Evolutionary conservation across 2,888 invertebrate genomes (phyloP), one percentile per base, ranked within the genome.

Genomic region (Erebia aethiops): DNA sequence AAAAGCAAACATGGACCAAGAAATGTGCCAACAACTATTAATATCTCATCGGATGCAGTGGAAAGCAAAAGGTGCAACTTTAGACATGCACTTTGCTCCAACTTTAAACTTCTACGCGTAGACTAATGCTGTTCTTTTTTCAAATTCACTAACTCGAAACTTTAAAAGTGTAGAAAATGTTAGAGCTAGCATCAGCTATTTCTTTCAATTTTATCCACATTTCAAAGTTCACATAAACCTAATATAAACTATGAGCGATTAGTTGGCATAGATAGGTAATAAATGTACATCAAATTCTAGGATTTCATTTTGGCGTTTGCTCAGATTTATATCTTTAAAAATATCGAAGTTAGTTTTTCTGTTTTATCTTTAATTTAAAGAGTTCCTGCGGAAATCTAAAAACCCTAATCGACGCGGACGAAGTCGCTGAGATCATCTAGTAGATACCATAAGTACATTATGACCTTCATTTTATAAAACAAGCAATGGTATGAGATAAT

Each of bases 11-110:
- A 26, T 26, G 26, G 26, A 1, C 46, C 1, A 72, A 73, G 65
- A 69, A 62, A 57, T 74, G 75, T 76, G 78, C 80, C 3, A 82
- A 81, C 78, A 80, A 78, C 80, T 82, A 84, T 84, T 82, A 82
- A 84, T 83, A 80, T 80, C 78, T 76, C 80, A 82, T 82, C 71
- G 78, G 71, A 71, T 76, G 76, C 14, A 54, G 54, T 21, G 49
- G 51, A 54, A n/a, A 41, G 54, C 52, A 14, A 35, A 35, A 35
- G 35, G 54, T 16, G 41, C 65, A 51, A 65, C 41, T 65, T 65
- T 16, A 35, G 35, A 54, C 54, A 18, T 65, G 65, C 65, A 65
- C 65, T 65, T 65, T 43, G 65, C 35, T 65, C 49, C 10, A 65
- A 65, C 54, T 65, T 54, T 65, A 18, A 65, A 54, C 16, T 65